Evolutionary conservation across 2,113 vertebrate species (phyloP).

Genomic region (Lophochroa leadbeateri): DNA sequence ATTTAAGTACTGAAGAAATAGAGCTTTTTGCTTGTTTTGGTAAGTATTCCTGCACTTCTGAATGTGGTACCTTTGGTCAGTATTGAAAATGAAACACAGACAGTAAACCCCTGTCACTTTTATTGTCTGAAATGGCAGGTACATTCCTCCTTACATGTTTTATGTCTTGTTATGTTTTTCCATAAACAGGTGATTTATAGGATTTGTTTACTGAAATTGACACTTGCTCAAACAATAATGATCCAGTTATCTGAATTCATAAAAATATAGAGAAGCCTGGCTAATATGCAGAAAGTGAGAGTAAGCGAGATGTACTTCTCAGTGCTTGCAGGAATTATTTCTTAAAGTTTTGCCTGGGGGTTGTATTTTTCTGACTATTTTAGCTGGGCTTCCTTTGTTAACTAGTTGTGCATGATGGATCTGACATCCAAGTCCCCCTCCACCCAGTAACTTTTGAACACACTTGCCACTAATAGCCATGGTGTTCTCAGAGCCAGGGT

Average conservation of each 20-base stretch:
- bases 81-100: not conserved
- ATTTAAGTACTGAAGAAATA: not conserved
- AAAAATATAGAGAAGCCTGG: not conserved
- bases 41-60: not conserved
- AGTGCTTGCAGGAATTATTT: not conserved
- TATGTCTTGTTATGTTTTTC: not conserved
- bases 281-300: not conserved
- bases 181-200: not conserved
- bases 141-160: not conserved
- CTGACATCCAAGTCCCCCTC: not conserved
- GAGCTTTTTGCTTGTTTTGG: not conserved
- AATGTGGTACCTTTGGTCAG: not conserved
- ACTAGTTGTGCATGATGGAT: not conserved
- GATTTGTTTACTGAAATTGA: not conserved
- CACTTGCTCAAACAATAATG: not conserved
- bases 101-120: not conserved
- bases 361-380: not conserved
- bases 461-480: rapidly evolving
- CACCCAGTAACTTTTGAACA: not conserved
- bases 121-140: not conserved
- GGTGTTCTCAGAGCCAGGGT: not conserved
- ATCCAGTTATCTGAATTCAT: not conserved
- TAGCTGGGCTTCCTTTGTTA: not conserved
- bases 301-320: not conserved
- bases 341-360: not conserved